Evolutionary conservation across 2,888 invertebrate genomes (phyloP), one percentile per base, ranked within the genome.

Genomic region (Tipula unca): DNA sequence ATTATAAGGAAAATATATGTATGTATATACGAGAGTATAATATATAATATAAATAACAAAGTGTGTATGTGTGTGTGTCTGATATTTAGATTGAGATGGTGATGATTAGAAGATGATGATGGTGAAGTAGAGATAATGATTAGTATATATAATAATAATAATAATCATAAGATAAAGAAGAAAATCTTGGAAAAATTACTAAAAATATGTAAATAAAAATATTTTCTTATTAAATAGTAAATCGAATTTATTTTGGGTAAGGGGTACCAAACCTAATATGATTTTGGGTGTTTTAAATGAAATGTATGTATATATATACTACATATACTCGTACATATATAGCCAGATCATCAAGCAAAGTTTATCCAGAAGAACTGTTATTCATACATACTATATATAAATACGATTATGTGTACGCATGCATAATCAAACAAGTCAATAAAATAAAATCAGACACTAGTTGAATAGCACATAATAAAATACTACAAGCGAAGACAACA

Each of bases 51-150:
- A 69, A 25, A 69, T 69, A 69, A 25, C 10, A 69, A 25, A 10
- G 20, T 25, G 10, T 69, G 69, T 69, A 25, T 69, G 25, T 69
- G 69, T 69, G 69, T 69, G 25, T 69, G 10, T 25, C 25, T 69
- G 25, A 69, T 69, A 69, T 25, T 25, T 69, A 69, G 13, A 69
- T 69, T 69, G 69, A 69, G 69, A 69, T 69, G 69, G 25, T 69
- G 69, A 69, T 69, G 69, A 69, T 69, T 69, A 69, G 69, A 69
- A 69, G 69, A 69, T 69, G 48, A 48, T 48, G 69, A 69, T 69
- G 69, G 69, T 69, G 10, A 69, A 69, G 69, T 69, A 69, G 69
- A 69, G 69, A 69, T 69, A 69, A 69, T 69, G 69, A 69, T 69
- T 69, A 69, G 69, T 69, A 25, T 69, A 69, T 69, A 54, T 54